These are phyloP conservation scores for Corvus hawaiiensis DNA, from an alignment of 2,113 vertebrate genomes.

Conservation along the genomic window DNA sequence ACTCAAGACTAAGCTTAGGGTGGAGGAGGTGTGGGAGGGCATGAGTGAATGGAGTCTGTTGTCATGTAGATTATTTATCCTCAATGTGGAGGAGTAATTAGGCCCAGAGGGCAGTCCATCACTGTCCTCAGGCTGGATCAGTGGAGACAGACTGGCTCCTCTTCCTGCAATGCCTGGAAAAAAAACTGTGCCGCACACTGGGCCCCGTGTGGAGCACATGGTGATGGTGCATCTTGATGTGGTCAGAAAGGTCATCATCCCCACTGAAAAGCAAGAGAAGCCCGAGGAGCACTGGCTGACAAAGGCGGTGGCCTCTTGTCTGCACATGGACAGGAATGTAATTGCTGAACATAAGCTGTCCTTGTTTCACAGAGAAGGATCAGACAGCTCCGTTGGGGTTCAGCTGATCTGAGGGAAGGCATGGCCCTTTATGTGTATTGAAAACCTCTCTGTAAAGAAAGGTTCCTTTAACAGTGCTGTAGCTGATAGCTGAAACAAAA, in stretches of 20 bases:
- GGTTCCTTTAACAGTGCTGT: constrained; percentile 33
- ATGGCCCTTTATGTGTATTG: background rate
- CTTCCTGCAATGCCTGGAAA: background rate
- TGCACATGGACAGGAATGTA: constrained; percentile 18
- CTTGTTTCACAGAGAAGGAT: constrained; percentile 49
- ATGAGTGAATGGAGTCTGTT: constrained; percentile 32
- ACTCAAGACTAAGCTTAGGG: background rate
- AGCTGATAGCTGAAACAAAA: constrained; percentile 40
- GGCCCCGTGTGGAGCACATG: constrained; percentile 30
- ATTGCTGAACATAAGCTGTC: constrained; percentile 61
- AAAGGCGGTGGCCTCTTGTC: constrained; percentile 54
- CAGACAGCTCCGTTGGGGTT: constrained; percentile 27
- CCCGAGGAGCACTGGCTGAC: background rate
- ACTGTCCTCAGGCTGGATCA: constrained; percentile 26
- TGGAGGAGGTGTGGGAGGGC: background rate
- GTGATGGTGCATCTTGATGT: constrained; percentile 41
- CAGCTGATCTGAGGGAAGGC: constrained; percentile 25
- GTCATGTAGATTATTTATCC: constrained; percentile 59
- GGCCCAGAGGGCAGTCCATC: constrained; percentile 51
- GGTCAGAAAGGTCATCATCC: constrained; percentile 47
- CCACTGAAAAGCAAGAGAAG: constrained; percentile 38
- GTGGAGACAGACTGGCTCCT: constrained; percentile 29
- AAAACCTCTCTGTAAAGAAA: constrained; percentile 34
- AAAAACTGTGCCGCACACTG: background rate
- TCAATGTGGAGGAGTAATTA: constrained; percentile 49